Base-by-base conservation (phyloP, 2,888 invertebrate species). In the Stenoptilia bipunctidactyla region DNA sequence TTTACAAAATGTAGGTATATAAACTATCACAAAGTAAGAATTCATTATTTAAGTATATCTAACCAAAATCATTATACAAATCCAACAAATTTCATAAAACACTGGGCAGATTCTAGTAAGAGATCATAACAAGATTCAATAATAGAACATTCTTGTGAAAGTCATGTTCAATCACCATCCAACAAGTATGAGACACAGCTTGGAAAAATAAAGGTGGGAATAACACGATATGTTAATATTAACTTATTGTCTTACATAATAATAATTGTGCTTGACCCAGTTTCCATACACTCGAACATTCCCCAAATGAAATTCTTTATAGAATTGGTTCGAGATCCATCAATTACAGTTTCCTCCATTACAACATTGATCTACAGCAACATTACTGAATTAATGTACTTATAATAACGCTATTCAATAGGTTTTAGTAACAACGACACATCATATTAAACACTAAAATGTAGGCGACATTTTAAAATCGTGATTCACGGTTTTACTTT, bases 71-170 rank as follows among this genome's bases (percentile, higher is more conserved):
- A 72, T 62, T 20, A 20, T 20, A 20, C 20, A 20, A 20, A 20
- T 70, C 71, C 76, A 74, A 70, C 74, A 72, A 74, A 61, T 66
- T 56, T 62, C 20, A 12, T 37, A n/a, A 71, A 67, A 74, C 83
- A 83, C 82, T 82, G 80, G 82, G 80, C 60, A 82, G 82, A 82
- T 82, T 82, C 82, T 65, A 66, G 60, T 63, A 70, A 71, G 82
- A 83, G 83, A 82, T 83, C 83, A 82, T 73, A 65, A 70, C 68
- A 72, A 83, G 83, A 83, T 83, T 82, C 83, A 75, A 30, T 12
- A 30, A 30, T 30, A 30, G 30, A 10, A 30, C 30, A 30, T n/a
- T 30, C 14, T n/a, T n/a, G n/a, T 20, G 20, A 20, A 36, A n/a
- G n/a, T n/a, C n/a, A 15, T 41, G 38, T 30, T 25, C 34, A 53